A percentile compares a stretch with the other conserved stretches of the same genome.
These are phyloP conservation scores for Hydrozoanthus gracilis DNA, from an alignment of 92 coral and sea anemone genomes.

Conservation along the genomic window DNA sequence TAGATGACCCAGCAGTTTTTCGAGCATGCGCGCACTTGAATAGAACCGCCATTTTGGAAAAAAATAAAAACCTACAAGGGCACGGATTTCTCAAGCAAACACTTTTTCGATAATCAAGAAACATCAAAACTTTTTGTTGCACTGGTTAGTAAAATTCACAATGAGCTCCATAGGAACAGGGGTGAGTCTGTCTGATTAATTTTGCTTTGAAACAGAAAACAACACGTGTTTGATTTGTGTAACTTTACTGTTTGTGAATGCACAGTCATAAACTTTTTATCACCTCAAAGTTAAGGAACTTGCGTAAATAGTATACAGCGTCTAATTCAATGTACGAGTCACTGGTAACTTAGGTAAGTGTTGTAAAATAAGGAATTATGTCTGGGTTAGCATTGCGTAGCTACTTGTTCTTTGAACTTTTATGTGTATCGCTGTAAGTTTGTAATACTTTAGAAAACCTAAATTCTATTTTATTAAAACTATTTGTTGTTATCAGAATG, in stretches of 20 bases:
- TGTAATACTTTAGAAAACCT: too few relatives aligned
- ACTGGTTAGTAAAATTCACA: neutral
- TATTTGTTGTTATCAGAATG: too few relatives aligned
- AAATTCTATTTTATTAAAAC: too few relatives aligned
- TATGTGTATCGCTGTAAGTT: too few relatives aligned
- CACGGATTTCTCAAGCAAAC: neutral
- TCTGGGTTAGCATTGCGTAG: too few relatives aligned
- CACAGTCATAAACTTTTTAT: neutral
- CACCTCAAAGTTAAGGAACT: neutral
- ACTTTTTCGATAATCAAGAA: neutral
- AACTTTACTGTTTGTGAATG: neutral
- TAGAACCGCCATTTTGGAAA: constrained; percentile 35
- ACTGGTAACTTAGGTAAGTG: too few relatives aligned
- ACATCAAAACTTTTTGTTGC: neutral
- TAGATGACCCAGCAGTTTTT: constrained; percentile 41
- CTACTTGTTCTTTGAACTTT: too few relatives aligned
- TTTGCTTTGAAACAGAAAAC: neutral
- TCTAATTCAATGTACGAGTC: too few relatives aligned
- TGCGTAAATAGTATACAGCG: neutral
- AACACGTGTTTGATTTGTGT: neutral
- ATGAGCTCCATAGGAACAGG: constrained; percentile 99
- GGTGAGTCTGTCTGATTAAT: constrained; percentile 48
- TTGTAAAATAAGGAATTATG: too few relatives aligned
- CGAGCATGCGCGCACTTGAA: constrained; percentile 28
- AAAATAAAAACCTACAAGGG: neutral